Percentiles rank a stretch among this genome's conserved stretches.
These are phyloP conservation scores for Australoheros scitulus DNA, from an alignment of 2,113 vertebrate genomes.

Conservation along the genomic window DNA sequence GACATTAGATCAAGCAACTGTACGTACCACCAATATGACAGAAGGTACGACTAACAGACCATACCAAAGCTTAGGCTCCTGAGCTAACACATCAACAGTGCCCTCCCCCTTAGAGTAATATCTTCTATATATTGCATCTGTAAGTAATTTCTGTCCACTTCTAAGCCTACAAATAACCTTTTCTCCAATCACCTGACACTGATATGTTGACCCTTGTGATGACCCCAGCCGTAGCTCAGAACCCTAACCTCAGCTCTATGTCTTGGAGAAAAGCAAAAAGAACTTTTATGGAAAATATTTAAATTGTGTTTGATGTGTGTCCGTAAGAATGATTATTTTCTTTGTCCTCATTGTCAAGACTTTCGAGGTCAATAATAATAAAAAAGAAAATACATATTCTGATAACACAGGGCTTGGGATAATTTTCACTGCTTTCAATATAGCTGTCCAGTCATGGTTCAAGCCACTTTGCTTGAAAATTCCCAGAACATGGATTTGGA, in stretches of 20 bases:
- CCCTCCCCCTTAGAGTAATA: neutral
- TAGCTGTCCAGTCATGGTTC: neutral
- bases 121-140: neutral
- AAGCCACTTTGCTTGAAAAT: neutral
- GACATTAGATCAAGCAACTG: too few relatives aligned
- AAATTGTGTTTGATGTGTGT: neutral
- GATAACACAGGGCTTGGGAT: too few relatives aligned
- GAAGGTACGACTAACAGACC: neutral
- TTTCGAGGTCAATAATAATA: neutral
- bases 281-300: neutral
- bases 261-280: neutral
- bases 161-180: neutral
- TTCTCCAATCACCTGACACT: neutral
- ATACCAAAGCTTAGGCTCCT: rapidly evolving
- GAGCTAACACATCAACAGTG: neutral
- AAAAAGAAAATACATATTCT: too few relatives aligned
- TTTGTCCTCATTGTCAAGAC: neutral
- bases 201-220: neutral
- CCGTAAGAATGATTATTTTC: neutral
- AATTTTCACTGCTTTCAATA: neutral
- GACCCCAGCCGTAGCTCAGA: neutral
- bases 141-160: neutral
- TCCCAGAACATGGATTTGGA: neutral
- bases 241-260: neutral
- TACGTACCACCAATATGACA: neutral